Base-by-base conservation (phyloP, 2,797 vertebrate genomes). In the Podarcis siculus region DNA sequence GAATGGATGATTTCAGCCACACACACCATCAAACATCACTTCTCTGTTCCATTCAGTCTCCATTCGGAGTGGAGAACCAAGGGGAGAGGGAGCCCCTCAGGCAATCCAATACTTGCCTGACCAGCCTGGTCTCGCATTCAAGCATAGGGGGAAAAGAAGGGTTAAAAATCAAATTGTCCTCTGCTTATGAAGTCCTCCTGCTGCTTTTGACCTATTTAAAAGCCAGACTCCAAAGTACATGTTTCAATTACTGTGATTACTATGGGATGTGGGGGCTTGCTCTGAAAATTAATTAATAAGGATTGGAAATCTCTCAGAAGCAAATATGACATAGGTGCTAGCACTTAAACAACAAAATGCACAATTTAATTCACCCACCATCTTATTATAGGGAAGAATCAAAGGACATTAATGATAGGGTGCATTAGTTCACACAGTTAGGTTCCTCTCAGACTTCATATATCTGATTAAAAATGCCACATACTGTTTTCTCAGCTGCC, bases 161-260 rank as follows among this genome's bases (percentile, higher is more conserved):
- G 94, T 96, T 95, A 95, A 96, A 95, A 94, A 91, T 90, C 91
- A 90, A 95, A 96, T 87, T 95, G 92, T 90, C 95, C 64, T 88
- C 86, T 90, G 87, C 86, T 94, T 95, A 94, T 95, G 92, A 95
- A 93, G 93, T 83, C 86, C 91, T 95, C 92, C 92, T 93, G 92
- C 92, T 93, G 93, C 89, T 96, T 96, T 90, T 96, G 95, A 96
- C 93, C 94, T 96, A 95, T 94, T 96, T 95, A 95, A 95, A 92
- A 95, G 92, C 91, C 85, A 94, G 94, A 92, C 85, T 92, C 91
- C 85, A 81, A 95, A 93, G 89, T 93, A 90, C 88, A 94, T 92
- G 79, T 93, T 95, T 90, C 92, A 93, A 92, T 93, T 93, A 95
- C 91, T 55, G 23, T 87, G 55, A 76, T 91, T 81, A 92, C 91